Base-by-base conservation (phyloP, 2,797 vertebrate species). In the Denticeps clupeoides region DNA sequence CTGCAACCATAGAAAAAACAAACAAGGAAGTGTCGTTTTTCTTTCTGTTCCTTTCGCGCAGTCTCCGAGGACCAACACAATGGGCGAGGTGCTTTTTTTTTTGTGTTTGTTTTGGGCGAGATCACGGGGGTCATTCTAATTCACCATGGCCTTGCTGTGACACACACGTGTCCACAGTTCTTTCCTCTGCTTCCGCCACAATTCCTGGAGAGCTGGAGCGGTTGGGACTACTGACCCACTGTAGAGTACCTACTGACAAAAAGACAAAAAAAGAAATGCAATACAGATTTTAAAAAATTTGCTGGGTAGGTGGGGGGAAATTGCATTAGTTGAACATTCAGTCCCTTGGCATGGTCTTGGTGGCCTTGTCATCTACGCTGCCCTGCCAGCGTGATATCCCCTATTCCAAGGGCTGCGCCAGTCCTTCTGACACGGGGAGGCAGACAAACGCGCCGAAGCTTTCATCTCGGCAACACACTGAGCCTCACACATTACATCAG, bases 101-200 rank as follows among this genome's bases (percentile, higher is more conserved):
- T 42, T 27, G 25, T 13, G 13, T 24, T 41, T n/a, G 26, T 37
- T 32, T 19, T 5, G 24, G 45, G 1, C 26, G 47, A 27, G 32
- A 28, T 43, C 52, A 28, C 8, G 16, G 21, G 15, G 24, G 55
- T 57, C 63, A 69, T 54, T 66, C 68, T 72, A 73, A 71, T 74
- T 82, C 79, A 4, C 71, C 67, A 35, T 50, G 76, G 19, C 65
- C 67, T 59, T 49, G 57, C 43, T 37, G 60, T 72, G 75, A 78
- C 69, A 76, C 44, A 55, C 68, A 75, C 78, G 77, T 73, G 74
- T 74, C 72, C 71, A 79, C 76, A 74, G 70, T 81, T 79, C 73
- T 64, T 82, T 81, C 75, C 79, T 70, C 52, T 38, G 21, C 63
- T 81, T 82, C 74, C 82, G 64, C 62, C 63, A 63, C 60, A 57